Conservation (phyloP, 2,888 invertebrate species). For the Coleophora flavipennella region DNA sequence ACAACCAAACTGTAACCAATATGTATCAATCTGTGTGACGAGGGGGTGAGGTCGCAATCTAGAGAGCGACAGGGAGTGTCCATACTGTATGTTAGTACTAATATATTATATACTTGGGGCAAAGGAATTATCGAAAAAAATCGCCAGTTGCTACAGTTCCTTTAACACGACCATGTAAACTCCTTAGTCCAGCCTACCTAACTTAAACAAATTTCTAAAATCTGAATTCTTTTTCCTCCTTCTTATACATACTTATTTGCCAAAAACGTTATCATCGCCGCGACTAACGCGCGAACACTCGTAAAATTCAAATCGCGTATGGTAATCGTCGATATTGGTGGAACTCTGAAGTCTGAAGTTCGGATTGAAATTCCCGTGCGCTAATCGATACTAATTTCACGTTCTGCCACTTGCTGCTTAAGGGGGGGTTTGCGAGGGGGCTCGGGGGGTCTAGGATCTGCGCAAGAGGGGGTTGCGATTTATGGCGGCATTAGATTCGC, state of each 20-base stretch:
- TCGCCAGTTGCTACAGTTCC: too few species aligned
- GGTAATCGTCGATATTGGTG: conserved; percentile 19
- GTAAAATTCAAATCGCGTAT: conserved; percentile 2
- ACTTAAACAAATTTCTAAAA: too few species aligned
- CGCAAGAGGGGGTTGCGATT: conserved; percentile 43
- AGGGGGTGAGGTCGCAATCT: too few species aligned
- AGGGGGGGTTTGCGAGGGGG: conserved; percentile 23
- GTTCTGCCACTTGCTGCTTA: conserved; percentile 31
- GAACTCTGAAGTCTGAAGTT: conserved; percentile 16
- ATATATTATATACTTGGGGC: too few species aligned
- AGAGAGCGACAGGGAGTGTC: too few species aligned
- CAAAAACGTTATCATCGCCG: background rate
- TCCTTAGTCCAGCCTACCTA: too few species aligned
- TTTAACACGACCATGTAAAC: too few species aligned
- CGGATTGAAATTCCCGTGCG: conserved; percentile 40
- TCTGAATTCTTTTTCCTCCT: too few species aligned
- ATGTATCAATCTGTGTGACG: too few species aligned
- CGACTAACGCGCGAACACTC: background rate
- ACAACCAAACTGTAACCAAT: too few species aligned
- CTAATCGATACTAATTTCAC: conserved; percentile 61
- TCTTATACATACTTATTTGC: background rate
- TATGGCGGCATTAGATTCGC: conserved; percentile 60
- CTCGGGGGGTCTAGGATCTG: conserved; percentile 24
- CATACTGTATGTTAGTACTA: too few species aligned
- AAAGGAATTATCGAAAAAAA: too few species aligned